These are phyloP conservation scores for Nautilus pompilius DNA, from an alignment of 1,140 invertebrate genomes.

Conservation along the genomic window DNA sequence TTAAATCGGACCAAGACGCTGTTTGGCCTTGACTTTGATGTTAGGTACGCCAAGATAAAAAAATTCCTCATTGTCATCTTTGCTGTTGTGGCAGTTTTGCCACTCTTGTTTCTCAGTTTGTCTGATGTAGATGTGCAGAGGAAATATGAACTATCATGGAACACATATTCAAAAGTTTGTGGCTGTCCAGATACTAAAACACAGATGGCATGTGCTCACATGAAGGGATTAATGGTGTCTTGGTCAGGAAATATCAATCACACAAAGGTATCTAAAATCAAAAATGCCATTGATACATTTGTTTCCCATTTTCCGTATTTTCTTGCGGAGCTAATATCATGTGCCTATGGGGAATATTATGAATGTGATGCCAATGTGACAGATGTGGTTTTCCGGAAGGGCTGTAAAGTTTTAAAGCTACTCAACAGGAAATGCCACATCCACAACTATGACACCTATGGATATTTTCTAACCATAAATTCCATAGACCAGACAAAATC, in stretches of 20 bases:
- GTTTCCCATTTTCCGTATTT: slow-evolving; percentile 34
- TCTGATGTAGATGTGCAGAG: slow-evolving; percentile 19
- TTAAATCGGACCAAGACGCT: slow-evolving; percentile 39
- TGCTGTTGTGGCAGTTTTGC: slow-evolving; percentile 33
- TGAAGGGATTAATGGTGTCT: slow-evolving; percentile 31
- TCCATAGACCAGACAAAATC: slow-evolving; percentile 2
- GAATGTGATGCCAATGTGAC: slow-evolving; percentile 20
- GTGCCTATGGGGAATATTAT: slow-evolving; percentile 36
- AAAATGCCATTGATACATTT: slow-evolving; percentile 35
- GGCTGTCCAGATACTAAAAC: slow-evolving; percentile 8
- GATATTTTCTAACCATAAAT: slow-evolving; percentile 20
- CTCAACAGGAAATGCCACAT: slow-evolving; percentile 32
- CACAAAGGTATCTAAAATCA: slow-evolving; percentile 32
- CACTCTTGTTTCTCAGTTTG: slow-evolving; percentile 35
- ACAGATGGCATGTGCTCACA: slow-evolving; percentile 18
- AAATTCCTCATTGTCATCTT: slow-evolving; percentile 39
- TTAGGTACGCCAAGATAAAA: slow-evolving; percentile 26
- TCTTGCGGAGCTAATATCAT: slow-evolving; percentile 31
- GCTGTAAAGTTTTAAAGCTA: slow-evolving; percentile 30
- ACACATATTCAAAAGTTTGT: slow-evolving; percentile 30
- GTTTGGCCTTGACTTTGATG: slow-evolving; percentile 33
- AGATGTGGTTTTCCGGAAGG: slow-evolving; percentile 12
- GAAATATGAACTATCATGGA: slow-evolving; percentile 19
- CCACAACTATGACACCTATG: slow-evolving; percentile 27
- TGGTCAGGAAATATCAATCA: slow-evolving; percentile 30